Base-by-base conservation (phyloP, 1,140 invertebrate genomes). In the Aphidius ervi region DNA sequence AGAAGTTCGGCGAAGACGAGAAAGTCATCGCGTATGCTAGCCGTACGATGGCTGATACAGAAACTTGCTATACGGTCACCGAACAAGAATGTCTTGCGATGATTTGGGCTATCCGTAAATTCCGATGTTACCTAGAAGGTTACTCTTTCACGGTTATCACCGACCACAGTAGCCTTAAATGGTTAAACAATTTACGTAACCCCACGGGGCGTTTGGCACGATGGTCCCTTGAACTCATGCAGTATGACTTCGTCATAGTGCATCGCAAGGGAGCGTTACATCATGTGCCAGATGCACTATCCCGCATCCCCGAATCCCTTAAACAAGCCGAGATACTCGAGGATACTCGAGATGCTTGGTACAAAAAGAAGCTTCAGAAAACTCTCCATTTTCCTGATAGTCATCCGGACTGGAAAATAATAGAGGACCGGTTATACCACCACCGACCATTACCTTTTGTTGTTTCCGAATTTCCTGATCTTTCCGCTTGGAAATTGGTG, bases 141-240 rank as follows among this genome's bases (percentile, higher is more conserved):
- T 68, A 60, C 9, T 59, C 74, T 10, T 82, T 85, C 58, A 75
- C 48, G 5, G 71, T 82, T 0, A 63, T 77, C 16, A 83, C 82
- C 0, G 81, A 85, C 61, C 80, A 82, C 60, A 66, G 70, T 46
- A 70, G 75, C 9, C 65, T 84, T 5, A 62, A 64, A 40, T 84
- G 78, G 75, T 66, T 84, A 5, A 63, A 70, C 23, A 70, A 70
- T 4, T 65, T 80, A 3, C 77, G 74, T 63, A 74, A 81, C 56
- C 69, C 73, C 4, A 68, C 63, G 1, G 75, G 73, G 39, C 50
- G n/a, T 8, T 20, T 41, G 6, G 68, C 72, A 0, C 53, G 74
- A 9, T 78, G 74, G 72, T 40, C 63, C 0, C 53, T 61, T 3
- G 39, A 54, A 9, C 10, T 55, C 5, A 40, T 56, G 6, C 64